phyloP scores from a whole-genome alignment of 2,888 invertebrate genomes.

The Slavum lentiscoides region DNA sequence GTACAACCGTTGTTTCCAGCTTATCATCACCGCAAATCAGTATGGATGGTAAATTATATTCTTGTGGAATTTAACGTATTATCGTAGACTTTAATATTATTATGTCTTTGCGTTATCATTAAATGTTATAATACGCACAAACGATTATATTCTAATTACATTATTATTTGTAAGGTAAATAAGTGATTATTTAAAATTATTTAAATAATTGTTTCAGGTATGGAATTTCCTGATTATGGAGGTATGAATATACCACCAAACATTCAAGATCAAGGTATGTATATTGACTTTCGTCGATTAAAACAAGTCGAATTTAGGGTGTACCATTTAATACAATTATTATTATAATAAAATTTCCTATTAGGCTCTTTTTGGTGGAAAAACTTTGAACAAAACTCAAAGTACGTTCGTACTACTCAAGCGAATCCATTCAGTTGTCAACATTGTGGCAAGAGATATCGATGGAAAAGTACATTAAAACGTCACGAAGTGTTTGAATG shows the following conservation, averaged over 20 bases:
- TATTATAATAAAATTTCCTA: conserved; percentile 29
- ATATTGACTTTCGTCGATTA: conserved; percentile 8
- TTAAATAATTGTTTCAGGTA: conserved; percentile 23
- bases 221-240: conserved; percentile 48
- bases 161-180: neutral
- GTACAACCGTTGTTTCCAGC: conserved; percentile 4
- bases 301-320: neutral
- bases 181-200: neutral
- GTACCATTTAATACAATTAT: neutral
- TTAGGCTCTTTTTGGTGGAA: conserved; percentile 55
- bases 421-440: conserved; percentile 63
- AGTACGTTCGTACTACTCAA: conserved; percentile 55
- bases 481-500: conserved; percentile 84
- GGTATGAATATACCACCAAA: conserved; percentile 45
- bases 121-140: neutral
- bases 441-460: conserved; percentile 82
- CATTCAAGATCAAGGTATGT: conserved; percentile 52
- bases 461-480: conserved; percentile 82
- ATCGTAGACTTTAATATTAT: neutral
- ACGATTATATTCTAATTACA: neutral
- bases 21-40: conserved; percentile 17
- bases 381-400: conserved; percentile 56
- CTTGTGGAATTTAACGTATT: neutral
- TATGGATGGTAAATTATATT: conserved; percentile 38
- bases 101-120: too few relatives aligned